Conservation (phyloP, 2,797 vertebrate species). For the Muscicapa striata region DNA sequence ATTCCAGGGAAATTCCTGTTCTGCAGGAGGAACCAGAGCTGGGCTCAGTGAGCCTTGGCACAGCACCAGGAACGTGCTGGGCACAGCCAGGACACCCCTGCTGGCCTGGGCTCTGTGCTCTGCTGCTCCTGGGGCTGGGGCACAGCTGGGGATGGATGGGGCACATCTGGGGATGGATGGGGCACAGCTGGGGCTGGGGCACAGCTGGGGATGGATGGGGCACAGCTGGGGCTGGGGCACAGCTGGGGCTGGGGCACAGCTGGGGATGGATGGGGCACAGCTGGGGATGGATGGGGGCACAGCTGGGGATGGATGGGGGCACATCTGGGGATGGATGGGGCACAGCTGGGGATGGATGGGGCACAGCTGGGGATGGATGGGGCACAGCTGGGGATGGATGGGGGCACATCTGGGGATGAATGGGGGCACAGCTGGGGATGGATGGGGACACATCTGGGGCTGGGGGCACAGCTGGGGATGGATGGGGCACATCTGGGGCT, state of each 20-base stretch:
- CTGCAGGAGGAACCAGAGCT: not conserved
- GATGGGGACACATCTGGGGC: no score
- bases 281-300: not conserved
- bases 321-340: not conserved
- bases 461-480: no score
- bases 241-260: no score
- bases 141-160: not conserved
- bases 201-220: not conserved
- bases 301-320: not conserved
- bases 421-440: no score
- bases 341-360: no score
- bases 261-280: no score
- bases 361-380: not conserved
- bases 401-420: not conserved
- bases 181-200: no score
- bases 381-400: not conserved
- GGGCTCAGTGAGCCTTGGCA: not conserved
- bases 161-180: not conserved
- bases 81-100: no score
- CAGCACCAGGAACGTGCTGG: accelerated
- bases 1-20: not conserved
- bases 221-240: no score
- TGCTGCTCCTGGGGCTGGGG: no score
- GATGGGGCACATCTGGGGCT: no score
- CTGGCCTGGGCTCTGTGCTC: not conserved